Evolutionary conservation across 1,140 invertebrate species (phyloP).

Genomic region (Drosophila neocordata): DNA sequence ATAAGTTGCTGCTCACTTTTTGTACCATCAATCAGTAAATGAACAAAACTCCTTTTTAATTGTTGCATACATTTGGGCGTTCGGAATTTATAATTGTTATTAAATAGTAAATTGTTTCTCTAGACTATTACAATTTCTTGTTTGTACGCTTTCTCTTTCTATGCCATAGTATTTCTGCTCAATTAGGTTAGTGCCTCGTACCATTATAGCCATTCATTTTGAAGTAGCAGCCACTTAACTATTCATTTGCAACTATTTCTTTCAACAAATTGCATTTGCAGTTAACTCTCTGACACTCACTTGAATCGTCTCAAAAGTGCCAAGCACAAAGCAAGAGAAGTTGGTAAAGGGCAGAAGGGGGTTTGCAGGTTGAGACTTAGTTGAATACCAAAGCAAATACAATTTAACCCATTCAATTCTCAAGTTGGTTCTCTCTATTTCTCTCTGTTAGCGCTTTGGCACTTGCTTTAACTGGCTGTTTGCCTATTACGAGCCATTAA

Average conservation of each 20-base stretch:
- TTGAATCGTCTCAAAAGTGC: neutral
- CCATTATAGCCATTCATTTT: slow-evolving; percentile 1
- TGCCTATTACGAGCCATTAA: slow-evolving; percentile 65
- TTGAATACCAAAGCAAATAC: neutral
- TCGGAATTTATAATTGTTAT: neutral
- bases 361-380: too few relatives aligned
- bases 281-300: slow-evolving; percentile 25
- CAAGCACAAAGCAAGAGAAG: too few relatives aligned
- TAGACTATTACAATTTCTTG: neutral
- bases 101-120: neutral
- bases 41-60: neutral
- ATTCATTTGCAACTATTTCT: slow-evolving; percentile 45
- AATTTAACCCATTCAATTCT: neutral
- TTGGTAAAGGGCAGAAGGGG: neutral
- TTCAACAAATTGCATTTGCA: slow-evolving; percentile 54
- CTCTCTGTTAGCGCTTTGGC: neutral
- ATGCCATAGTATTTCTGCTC: slow-evolving; percentile 59
- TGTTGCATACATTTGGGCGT: neutral
- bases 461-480: neutral
- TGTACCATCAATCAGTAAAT: too few relatives aligned
- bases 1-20: too few relatives aligned
- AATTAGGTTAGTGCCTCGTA: slow-evolving; percentile 48
- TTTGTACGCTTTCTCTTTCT: slow-evolving; percentile 15
- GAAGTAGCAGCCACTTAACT: neutral
- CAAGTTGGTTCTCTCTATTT: neutral